phyloP scores from a whole-genome alignment of 1,140 invertebrate genomes.

The Cepaea nemoralis region DNA sequence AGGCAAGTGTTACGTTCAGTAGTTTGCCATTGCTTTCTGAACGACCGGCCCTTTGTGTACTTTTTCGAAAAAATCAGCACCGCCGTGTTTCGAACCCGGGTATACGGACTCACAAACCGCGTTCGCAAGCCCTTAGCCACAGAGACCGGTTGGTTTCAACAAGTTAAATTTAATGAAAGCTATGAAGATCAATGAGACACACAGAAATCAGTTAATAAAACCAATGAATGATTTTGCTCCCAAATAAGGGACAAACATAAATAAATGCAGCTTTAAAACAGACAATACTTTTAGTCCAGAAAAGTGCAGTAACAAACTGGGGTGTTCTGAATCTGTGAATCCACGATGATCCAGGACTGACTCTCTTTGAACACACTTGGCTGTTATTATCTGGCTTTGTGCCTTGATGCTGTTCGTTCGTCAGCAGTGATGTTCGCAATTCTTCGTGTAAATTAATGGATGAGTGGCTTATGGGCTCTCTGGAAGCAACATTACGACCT shows the following conservation, averaged over 20 bases:
- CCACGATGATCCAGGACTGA: background rate
- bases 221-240: too few relatives aligned
- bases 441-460: background rate
- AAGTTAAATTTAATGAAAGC: too few relatives aligned
- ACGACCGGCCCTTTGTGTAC: too few relatives aligned
- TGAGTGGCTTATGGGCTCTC: background rate
- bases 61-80: too few relatives aligned
- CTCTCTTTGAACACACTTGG: background rate
- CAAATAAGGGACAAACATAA: background rate
- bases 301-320: background rate
- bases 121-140: too few relatives aligned
- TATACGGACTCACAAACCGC: too few relatives aligned
- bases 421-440: background rate
- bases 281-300: background rate
- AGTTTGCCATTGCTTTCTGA: too few relatives aligned
- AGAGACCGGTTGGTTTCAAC: too few relatives aligned
- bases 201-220: too few relatives aligned
- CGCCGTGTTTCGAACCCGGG: too few relatives aligned
- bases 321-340: background rate
- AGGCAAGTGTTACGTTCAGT: too few relatives aligned
- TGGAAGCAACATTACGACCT: conserved; percentile 5
- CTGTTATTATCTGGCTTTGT: background rate
- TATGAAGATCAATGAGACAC: too few relatives aligned
- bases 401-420: background rate
- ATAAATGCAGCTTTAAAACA: background rate